Evolutionary conservation across 2,113 vertebrate species (phyloP).

Genomic region (Tauraco erythrolophus): DNA sequence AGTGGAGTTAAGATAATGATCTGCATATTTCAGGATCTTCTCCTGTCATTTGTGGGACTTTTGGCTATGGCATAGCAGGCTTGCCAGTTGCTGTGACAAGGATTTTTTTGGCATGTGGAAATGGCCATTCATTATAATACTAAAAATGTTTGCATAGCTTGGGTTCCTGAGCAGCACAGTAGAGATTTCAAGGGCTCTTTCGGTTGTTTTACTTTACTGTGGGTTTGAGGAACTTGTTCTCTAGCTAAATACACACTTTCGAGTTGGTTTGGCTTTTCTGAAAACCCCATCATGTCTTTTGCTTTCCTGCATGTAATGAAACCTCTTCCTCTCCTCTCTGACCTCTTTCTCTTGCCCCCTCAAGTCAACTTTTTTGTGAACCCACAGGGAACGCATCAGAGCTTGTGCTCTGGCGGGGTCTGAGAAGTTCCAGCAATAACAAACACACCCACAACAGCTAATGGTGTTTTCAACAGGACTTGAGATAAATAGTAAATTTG

Average conservation of each 20-base stretch:
- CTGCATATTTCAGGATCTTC: neutral
- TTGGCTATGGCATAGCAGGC: neutral
- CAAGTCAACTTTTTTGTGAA: neutral
- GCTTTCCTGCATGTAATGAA: neutral
- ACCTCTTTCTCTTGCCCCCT: neutral
- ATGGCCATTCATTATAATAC: neutral
- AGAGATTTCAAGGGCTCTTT: neutral
- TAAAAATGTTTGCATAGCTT: conserved; percentile 6
- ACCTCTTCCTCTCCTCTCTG: neutral
- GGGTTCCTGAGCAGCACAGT: neutral
- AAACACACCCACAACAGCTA: neutral
- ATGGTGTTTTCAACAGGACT: neutral
- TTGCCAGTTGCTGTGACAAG: neutral
- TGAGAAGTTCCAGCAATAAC: neutral
- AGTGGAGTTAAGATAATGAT: neutral
- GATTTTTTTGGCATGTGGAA: neutral
- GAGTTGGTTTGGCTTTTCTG: neutral
- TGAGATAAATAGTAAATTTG: neutral
- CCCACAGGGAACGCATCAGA: neutral
- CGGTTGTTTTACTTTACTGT: neutral
- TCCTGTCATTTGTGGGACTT: neutral
- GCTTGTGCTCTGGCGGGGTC: neutral
- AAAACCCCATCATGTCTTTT: neutral
- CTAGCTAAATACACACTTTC: neutral
- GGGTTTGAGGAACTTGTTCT: neutral